Evolutionary conservation across 2,888 invertebrate genomes (phyloP).

Genomic region (Tigriopus californicus): DNA sequence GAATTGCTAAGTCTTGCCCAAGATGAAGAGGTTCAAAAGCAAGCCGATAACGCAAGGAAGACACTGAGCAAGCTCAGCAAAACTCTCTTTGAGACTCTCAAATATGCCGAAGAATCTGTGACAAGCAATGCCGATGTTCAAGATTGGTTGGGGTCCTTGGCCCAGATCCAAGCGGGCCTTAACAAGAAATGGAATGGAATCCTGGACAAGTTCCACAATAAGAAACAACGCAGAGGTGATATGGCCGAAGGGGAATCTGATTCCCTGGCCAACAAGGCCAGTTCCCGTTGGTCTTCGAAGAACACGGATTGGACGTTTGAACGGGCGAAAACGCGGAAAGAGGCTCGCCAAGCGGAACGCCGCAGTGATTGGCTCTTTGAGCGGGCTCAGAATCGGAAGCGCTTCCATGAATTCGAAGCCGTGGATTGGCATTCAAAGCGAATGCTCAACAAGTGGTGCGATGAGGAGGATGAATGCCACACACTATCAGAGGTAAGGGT

Average conservation of each 20-base stretch:
- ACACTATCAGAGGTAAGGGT: neutral
- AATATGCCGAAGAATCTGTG: neutral
- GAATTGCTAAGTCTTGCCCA: neutral
- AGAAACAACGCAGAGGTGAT: neutral
- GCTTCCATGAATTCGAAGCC: neutral
- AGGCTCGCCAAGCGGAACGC: neutral
- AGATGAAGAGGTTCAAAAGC: neutral
- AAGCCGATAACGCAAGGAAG: neutral
- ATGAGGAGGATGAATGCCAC: neutral
- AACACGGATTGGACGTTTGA: neutral
- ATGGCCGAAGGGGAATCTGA: neutral
- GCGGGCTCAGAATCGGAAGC: neutral
- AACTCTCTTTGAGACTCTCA: neutral
- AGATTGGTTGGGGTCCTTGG: neutral
- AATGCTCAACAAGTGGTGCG: neutral
- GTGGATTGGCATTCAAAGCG: neutral
- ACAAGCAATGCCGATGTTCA: neutral
- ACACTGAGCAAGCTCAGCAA: neutral
- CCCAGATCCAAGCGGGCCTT: neutral
- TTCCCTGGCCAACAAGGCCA: neutral
- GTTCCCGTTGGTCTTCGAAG: neutral
- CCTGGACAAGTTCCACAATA: neutral
- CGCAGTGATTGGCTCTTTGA: slow-evolving; percentile 3
- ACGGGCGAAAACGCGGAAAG: neutral
- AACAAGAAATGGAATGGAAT: neutral